phyloP scores from a whole-genome alignment of 2,888 invertebrate species.

The Acanthoscelides obtectus region DNA sequence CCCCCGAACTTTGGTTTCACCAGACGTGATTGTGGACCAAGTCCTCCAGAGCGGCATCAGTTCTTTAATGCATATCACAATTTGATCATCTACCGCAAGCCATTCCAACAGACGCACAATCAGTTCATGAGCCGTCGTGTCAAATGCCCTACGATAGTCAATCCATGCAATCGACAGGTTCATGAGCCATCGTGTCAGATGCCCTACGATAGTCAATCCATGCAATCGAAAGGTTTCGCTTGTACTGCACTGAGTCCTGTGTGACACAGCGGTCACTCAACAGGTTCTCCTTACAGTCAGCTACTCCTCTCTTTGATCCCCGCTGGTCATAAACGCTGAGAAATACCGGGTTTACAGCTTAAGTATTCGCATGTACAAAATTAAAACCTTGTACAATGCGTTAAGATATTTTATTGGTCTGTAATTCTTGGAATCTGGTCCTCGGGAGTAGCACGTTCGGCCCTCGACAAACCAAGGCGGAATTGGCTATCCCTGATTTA shows the following conservation, averaged over 20 bases:
- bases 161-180: conserved; percentile 7
- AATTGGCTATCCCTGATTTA: neutral
- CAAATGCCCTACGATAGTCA: conserved; percentile 5
- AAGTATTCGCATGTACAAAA: conserved; percentile 2
- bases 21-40: neutral
- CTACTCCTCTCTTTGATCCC: conserved; percentile 11
- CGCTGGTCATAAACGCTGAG: conserved; percentile 13
- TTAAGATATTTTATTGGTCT: conserved; percentile 8
- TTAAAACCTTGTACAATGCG: conserved; percentile 7
- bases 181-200: conserved; percentile 5
- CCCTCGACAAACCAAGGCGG: neutral
- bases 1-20: neutral
- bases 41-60: neutral
- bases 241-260: conserved; percentile 8
- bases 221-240: conserved; percentile 6
- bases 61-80: conserved; percentile 1
- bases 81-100: neutral
- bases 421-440: conserved; percentile 4
- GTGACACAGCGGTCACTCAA: neutral
- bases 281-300: no score
- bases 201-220: conserved; percentile 6
- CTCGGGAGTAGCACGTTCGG: neutral
- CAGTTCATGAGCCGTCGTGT: conserved; percentile 4
- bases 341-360: neutral
- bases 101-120: neutral